These are phyloP conservation scores for Ophion costatus DNA, from an alignment of 2,888 invertebrate genomes.

Conservation along the genomic window DNA sequence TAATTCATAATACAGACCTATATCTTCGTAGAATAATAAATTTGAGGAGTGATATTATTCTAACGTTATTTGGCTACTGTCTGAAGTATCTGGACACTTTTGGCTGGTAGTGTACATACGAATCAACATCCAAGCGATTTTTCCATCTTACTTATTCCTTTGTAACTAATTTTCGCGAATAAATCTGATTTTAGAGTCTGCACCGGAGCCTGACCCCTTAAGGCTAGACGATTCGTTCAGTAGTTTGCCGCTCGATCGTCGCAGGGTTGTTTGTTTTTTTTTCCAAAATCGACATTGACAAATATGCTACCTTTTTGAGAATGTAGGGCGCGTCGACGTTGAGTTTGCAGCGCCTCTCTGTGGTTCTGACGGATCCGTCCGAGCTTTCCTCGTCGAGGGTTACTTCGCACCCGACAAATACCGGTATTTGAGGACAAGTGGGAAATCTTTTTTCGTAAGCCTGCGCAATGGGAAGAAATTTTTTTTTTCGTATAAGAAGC, in stretches of 20 bases:
- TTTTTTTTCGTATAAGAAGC: not conserved
- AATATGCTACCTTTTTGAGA: constrained; percentile 91
- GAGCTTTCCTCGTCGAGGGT: constrained; percentile 90
- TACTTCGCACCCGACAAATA: constrained; percentile 94
- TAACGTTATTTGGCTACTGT: too few species aligned
- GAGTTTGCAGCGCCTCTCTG: constrained; percentile 94
- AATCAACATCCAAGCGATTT: too few species aligned
- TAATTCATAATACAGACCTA: too few species aligned
- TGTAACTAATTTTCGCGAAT: too few species aligned
- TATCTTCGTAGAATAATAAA: too few species aligned
- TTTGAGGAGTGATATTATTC: too few species aligned
- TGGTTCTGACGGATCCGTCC: constrained; percentile 91
- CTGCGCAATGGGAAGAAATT: constrained; percentile 83
- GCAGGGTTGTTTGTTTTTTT: not conserved
- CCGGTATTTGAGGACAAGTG: constrained; percentile 96
- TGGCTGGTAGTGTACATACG: too few species aligned
- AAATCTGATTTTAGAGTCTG: too few species aligned
- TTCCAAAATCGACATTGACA: not conserved
- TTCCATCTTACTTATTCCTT: too few species aligned
- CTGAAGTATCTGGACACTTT: too few species aligned
- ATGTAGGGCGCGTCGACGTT: constrained; percentile 97
- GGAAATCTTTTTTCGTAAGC: constrained; percentile 98
- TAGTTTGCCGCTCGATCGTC: not conserved
- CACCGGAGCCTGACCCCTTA: too few species aligned
- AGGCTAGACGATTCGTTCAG: not conserved